Evolutionary conservation across 1,140 invertebrate genomes (phyloP), one percentile per base, ranked within the genome.

Genomic region (Streblospio benedicti): DNA sequence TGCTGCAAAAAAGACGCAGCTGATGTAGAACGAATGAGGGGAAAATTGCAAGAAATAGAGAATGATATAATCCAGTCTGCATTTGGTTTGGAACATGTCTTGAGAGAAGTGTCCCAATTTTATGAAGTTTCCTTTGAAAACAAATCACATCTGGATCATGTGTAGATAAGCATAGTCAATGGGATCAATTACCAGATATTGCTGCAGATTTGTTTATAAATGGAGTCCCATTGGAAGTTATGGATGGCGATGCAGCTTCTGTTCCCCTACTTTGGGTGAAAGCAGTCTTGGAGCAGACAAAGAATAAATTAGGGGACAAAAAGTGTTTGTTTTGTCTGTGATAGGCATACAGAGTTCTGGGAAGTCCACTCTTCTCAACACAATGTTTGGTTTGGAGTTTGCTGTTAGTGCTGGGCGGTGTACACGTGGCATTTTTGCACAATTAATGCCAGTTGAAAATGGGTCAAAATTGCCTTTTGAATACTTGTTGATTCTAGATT

Each of bases 361-460:
- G 27, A 47, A 47, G 44, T 55, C 27, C 16, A 59, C 61, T 0
- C 41, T 62, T 9, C 33, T 62, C 1, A 62, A 61, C 41, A 45
- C 59, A 25, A 23, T 56, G 12, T 61, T 61, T 47, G 59, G 59
- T 2, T 49, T 55, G 12, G 28, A 60, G 61, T 56, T 3, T n/a
- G n/a, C n/a, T n/a, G n/a, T n/a, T n/a, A n/a, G n/a, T n/a, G n/a
- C n/a, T n/a, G n/a, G n/a, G n/a, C 23, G 61, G 27, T 62, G 61
- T 30, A 62, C 61, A 20, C 18, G 32, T 25, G 59, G 59, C 30
- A 28, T 61, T 35, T 56, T 56, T 20, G 23, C 18, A 20, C 52
- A 55, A 12, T 18, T 55, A 5, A n/a, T 55, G 2, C 4, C 4
- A 2, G 32, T 58, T 55, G 56, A 51, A 3, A 52, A 16, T 3